Conservation (phyloP, 1,140 invertebrate species). For the Ceratitis capitata region DNA sequence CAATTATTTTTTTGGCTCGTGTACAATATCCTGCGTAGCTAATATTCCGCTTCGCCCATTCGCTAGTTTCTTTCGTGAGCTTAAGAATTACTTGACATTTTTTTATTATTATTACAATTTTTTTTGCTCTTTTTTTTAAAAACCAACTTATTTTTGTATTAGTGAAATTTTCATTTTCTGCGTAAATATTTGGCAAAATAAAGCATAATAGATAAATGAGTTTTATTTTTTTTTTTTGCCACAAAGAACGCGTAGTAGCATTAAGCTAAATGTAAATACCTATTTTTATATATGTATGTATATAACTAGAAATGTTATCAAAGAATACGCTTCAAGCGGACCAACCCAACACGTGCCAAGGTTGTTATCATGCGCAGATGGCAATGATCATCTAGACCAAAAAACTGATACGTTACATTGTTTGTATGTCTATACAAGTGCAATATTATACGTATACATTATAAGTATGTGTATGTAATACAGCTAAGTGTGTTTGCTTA, state of each 20-base stretch:
- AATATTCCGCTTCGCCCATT: no score
- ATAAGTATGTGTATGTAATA: no score
- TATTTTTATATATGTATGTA: neutral
- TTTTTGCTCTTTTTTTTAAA: no score
- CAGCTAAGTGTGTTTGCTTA: neutral
- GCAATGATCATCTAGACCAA: neutral
- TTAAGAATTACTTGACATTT: no score
- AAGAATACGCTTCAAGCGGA: neutral
- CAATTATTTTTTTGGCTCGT: no score
- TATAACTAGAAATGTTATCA: neutral
- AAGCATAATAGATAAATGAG: neutral
- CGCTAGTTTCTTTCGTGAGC: no score
- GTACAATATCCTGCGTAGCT: no score
- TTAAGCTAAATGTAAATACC: neutral
- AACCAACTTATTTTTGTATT: neutral
- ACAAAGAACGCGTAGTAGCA: neutral
- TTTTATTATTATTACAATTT: no score
- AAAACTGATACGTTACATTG: neutral
- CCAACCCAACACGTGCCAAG: neutral
- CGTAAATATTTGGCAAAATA: slow-evolving; percentile 4
- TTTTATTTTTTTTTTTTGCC: slow-evolving; percentile 9
- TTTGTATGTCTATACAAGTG: neutral
- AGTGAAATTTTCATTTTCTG: slow-evolving; percentile 4
- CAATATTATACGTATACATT: no score
- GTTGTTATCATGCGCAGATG: neutral